Evolutionary conservation across 2,797 vertebrate species (phyloP), one percentile per base, ranked within the genome.

Genomic region (Sparus aurata): DNA sequence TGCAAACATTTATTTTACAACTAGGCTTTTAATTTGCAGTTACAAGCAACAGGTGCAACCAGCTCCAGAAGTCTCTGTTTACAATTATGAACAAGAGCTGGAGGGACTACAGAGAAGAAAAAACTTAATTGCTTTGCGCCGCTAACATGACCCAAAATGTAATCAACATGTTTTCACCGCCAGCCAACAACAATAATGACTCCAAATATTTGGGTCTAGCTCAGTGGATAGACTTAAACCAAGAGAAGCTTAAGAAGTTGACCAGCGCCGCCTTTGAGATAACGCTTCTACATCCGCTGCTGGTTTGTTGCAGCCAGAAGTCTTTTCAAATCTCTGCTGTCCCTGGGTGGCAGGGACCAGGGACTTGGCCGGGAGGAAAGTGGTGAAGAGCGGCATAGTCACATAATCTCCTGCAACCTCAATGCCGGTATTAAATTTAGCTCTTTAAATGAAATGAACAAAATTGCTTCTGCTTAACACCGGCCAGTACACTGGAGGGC

Each of bases 231-330:
- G 79, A 85, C 80, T 88, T 87, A 85, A 90, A 91, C 77, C 77
- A 83, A 84, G 69, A 90, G 75, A 68, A 66, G 91, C 89, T 93
- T 91, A 92, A 85, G 81, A 90, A 75, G 90, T 71, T 86, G 88
- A 90, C 86, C 85, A 85, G 85, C 79, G 85, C 79, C 85, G 85
- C 85, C 87, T 93, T 87, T 91, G 77, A 91, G 90, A 93, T 94
- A 92, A 92, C 74, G 77, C 79, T 81, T 80, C 10, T 77, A 68
- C 82, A 88, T 88, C 75, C 52, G 50, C 75, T 64, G 64, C 72
- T 83, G 61, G 81, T 85, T 83, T 83, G 79, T 55, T 18, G 84
- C 64, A 76, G 89, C 82, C 73, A 75, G 75, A 83, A 74, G 79
- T 69, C 85, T 73, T 85, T 87, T 72, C 70, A 84, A 92, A 85